phyloP scores from a whole-genome alignment of 1,140 invertebrate species.

The Drosophila ercepeae region DNA sequence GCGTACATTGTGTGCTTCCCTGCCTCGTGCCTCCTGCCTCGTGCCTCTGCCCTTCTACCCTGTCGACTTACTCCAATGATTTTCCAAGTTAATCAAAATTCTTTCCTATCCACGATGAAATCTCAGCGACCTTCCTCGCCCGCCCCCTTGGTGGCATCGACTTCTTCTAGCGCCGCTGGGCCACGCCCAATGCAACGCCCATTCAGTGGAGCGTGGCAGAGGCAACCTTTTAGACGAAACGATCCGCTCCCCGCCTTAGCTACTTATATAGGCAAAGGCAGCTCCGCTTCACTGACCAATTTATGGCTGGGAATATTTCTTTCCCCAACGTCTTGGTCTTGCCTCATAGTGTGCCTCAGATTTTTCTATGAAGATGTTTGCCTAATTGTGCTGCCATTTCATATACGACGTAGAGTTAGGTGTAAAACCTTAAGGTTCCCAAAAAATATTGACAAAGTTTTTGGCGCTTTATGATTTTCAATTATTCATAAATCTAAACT shows the following conservation, averaged over 20 bases:
- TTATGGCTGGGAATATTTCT: constrained; percentile 63
- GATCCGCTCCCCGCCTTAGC: constrained; percentile 29
- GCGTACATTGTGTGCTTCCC: constrained; percentile 73
- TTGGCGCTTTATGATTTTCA: neutral
- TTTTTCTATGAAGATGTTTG: constrained; percentile 56
- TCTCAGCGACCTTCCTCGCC: constrained; percentile 72
- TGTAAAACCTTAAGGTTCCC: constrained; percentile 12
- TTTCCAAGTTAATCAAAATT: constrained; percentile 82
- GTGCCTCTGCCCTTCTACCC: neutral
- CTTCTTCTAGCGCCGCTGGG: constrained; percentile 54
- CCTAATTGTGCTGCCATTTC: constrained; percentile 19
- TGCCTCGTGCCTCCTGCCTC: neutral
- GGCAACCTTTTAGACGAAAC: constrained; percentile 25
- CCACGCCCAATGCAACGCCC: constrained; percentile 65
- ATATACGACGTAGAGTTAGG: too few relatives aligned
- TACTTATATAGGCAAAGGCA: constrained; percentile 58
- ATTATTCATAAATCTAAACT: neutral
- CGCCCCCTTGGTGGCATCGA: neutral
- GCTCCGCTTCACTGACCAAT: constrained; percentile 71
- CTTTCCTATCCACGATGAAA: constrained; percentile 75
- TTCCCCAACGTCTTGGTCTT: constrained; percentile 22
- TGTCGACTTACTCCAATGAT: constrained; percentile 70
- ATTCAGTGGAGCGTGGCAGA: constrained; percentile 71
- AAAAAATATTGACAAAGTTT: constrained; percentile 38
- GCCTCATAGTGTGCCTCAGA: constrained; percentile 42